These are phyloP conservation scores for Crypturellus tataupa DNA, from an alignment of 2,797 vertebrate species.

Conservation along the genomic window DNA sequence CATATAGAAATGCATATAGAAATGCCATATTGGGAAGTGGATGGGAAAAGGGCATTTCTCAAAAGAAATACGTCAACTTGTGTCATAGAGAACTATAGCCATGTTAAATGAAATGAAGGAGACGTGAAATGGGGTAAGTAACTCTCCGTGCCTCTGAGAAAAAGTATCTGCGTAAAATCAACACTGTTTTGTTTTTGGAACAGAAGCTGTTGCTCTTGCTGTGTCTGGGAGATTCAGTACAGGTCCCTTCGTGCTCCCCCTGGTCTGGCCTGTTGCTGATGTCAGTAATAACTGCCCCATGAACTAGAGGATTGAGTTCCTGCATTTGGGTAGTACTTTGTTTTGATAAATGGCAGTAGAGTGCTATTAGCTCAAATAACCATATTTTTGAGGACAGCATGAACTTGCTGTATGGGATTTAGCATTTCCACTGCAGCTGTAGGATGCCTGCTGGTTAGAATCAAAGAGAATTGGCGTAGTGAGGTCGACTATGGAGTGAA, in stretches of 20 bases:
- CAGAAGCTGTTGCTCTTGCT: neutral
- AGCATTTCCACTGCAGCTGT: neutral
- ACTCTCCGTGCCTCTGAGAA: neutral
- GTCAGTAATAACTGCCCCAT: neutral
- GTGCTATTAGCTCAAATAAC: neutral
- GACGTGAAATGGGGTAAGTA: neutral
- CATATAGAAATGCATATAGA: neutral
- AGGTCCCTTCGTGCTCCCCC: neutral
- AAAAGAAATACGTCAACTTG: neutral
- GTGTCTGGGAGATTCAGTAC: rapidly evolving
- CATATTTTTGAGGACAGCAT: neutral
- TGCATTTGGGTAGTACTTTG: neutral
- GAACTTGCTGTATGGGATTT: neutral
- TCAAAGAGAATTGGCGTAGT: neutral
- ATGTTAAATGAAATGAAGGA: neutral
- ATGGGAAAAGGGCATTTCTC: neutral
- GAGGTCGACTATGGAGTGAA: neutral
- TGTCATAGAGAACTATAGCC: neutral
- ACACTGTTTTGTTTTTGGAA: neutral
- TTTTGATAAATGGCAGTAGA: neutral
- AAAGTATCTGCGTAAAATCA: neutral
- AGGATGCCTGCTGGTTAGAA: neutral
- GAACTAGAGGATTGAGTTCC: neutral
- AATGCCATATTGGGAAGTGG: neutral
- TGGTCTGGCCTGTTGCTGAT: neutral